phyloP scores from a whole-genome alignment of 1,140 invertebrate genomes.

The Neuroterus valhalla region DNA sequence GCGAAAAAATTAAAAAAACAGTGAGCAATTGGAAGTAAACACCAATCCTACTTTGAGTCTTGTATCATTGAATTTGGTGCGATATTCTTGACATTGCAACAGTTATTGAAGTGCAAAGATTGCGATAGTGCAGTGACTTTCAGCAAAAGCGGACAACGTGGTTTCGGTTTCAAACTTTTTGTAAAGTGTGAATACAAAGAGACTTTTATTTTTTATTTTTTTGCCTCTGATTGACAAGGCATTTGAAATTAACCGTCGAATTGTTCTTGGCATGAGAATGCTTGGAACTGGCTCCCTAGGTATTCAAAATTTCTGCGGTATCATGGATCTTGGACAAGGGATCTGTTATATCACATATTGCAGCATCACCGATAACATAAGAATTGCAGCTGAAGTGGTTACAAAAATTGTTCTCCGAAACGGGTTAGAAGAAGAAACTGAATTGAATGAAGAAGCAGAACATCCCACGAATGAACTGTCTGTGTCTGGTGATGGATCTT shows the following conservation, averaged over 20 bases:
- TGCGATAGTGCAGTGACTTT: background rate
- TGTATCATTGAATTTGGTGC: background rate
- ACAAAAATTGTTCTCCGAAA: constrained; percentile 1
- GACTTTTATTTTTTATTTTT: background rate
- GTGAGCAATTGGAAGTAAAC: background rate
- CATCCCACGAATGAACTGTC: background rate
- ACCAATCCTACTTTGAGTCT: background rate
- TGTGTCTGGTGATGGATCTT: constrained; percentile 1
- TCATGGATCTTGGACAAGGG: too few relatives aligned
- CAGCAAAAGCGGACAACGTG: background rate
- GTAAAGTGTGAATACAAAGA: background rate
- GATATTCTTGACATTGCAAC: background rate
- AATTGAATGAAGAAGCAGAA: background rate
- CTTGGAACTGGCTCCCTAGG: constrained; percentile 43
- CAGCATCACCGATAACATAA: background rate
- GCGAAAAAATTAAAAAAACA: constrained; percentile 6
- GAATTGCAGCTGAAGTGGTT: constrained; percentile 23
- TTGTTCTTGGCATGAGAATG: constrained; percentile 47
- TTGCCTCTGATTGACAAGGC: background rate
- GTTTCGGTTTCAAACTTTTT: constrained; percentile 1
- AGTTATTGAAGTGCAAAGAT: constrained; percentile 19
- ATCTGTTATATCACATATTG: background rate
- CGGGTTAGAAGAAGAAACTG: constrained; percentile 14
- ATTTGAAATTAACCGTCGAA: constrained; percentile 46
- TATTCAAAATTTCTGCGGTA: too few relatives aligned